These are phyloP conservation scores for Catagonus wagneri DNA, from an alignment of 2,113 vertebrate genomes.

Conservation along the genomic window DNA sequence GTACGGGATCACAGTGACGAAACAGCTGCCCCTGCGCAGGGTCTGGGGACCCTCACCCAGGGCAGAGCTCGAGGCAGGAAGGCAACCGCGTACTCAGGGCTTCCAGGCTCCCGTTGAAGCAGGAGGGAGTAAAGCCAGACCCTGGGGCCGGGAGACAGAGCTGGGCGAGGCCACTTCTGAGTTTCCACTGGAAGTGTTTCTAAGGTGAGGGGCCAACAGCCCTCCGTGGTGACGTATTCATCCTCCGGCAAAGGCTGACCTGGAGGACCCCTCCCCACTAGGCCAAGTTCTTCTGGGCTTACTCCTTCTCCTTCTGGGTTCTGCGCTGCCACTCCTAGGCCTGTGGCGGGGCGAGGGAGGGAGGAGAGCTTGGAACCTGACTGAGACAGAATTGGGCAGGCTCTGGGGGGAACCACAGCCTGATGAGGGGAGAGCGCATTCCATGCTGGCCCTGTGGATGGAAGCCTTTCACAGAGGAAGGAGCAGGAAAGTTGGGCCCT, in stretches of 20 bases:
- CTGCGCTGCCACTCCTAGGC: background rate
- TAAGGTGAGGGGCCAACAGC: background rate
- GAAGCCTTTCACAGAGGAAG: background rate
- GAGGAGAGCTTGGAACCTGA: background rate
- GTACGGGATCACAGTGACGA: background rate
- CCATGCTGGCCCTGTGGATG: background rate
- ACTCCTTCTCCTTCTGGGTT: background rate
- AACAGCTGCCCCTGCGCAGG: background rate
- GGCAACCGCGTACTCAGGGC: background rate
- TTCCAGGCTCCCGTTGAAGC: background rate
- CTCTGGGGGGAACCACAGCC: background rate
- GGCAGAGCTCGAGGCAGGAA: background rate
- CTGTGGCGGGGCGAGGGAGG: background rate
- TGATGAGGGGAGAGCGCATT: background rate
- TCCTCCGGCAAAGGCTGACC: background rate
- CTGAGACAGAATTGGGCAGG: background rate
- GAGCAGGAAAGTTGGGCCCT: background rate
- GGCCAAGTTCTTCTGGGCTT: background rate
- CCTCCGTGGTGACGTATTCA: background rate
- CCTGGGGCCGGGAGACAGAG: background rate
- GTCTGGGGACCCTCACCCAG: background rate
- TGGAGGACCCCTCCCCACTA: no score
- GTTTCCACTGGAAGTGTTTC: background rate
- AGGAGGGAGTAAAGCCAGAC: background rate
- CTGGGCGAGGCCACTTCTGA: slow-evolving; percentile 1